Evolutionary conservation across 1,140 invertebrate species (phyloP).

Genomic region (Carposina sasakii): DNA sequence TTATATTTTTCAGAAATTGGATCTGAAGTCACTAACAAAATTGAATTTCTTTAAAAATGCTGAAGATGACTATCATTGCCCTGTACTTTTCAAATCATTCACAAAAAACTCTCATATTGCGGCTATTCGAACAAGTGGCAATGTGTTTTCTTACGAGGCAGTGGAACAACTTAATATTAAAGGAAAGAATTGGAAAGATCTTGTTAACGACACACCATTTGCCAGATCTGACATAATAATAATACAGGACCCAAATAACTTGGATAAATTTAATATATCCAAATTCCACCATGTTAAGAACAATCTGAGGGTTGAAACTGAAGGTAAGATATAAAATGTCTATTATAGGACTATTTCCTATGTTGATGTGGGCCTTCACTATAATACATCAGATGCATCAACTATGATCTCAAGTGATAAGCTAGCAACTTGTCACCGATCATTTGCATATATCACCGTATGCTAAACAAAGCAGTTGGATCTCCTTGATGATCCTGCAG

Average conservation of each 20-base stretch:
- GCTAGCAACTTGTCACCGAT: too few relatives aligned
- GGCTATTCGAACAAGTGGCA: conserved; percentile 91
- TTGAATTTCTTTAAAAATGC: conserved; percentile 92
- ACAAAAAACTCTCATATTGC: conserved; percentile 98
- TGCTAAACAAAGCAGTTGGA: too few relatives aligned
- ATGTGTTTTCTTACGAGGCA: conserved; percentile 97
- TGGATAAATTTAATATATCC: conserved; percentile 96
- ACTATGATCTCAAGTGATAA: too few relatives aligned
- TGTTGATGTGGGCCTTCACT: too few relatives aligned
- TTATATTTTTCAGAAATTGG: conserved; percentile 82
- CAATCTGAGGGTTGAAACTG: conserved; percentile 90
- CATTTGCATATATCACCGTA: too few relatives aligned
- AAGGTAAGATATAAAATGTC: conserved; percentile 72
- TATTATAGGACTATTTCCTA: too few relatives aligned
- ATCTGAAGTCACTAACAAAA: conserved; percentile 90
- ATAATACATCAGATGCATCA: too few relatives aligned
- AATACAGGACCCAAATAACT: conserved; percentile 93
- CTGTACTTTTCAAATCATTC: conserved; percentile 95
- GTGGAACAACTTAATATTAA: conserved; percentile 98
- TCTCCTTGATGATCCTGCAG: too few relatives aligned
- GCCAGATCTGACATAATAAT: conserved; percentile 93
- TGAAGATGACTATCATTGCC: conserved; percentile 91
- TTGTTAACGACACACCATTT: conserved; percentile 93
- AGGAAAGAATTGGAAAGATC: conserved; percentile 94
- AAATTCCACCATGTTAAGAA: conserved; percentile 97